Conservation (phyloP, 2,113 vertebrate genomes). For the Puma concolor region DNA sequence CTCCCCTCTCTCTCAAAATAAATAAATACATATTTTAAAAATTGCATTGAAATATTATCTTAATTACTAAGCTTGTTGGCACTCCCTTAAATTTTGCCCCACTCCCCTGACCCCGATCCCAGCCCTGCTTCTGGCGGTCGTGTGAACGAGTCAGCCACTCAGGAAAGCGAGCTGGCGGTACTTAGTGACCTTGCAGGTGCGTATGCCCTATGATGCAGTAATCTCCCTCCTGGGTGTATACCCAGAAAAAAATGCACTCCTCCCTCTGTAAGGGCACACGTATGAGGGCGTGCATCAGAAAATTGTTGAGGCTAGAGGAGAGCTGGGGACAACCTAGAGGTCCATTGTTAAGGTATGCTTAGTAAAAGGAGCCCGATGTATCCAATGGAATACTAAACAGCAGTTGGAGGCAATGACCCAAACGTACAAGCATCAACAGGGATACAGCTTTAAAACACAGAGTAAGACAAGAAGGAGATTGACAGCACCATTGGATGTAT, state of each 20-base stretch:
- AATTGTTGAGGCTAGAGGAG: neutral
- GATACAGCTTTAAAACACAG: neutral
- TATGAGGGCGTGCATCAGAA: neutral
- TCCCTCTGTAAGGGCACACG: neutral
- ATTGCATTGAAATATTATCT: neutral
- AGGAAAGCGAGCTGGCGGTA: neutral
- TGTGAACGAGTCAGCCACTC: neutral
- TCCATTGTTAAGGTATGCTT: no score
- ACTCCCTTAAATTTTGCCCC: neutral
- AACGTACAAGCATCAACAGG: neutral
- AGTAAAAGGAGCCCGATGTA: neutral
- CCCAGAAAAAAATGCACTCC: neutral
- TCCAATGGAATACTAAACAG: neutral
- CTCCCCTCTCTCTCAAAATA: no score
- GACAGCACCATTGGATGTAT: neutral
- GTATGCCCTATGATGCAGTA: rapidly evolving
- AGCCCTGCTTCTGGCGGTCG: neutral
- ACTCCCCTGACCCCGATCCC: neutral
- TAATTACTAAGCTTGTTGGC: neutral
- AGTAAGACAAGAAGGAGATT: neutral
- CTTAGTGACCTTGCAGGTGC: neutral
- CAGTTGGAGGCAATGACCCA: neutral
- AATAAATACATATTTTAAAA: no score
- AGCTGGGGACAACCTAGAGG: neutral
- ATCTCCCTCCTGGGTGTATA: neutral